Percentiles rank a stretch among this genome's conserved stretches.
Conservation (phyloP, 1,140 invertebrate genomes). For the Zaprionus ornatus region DNA sequence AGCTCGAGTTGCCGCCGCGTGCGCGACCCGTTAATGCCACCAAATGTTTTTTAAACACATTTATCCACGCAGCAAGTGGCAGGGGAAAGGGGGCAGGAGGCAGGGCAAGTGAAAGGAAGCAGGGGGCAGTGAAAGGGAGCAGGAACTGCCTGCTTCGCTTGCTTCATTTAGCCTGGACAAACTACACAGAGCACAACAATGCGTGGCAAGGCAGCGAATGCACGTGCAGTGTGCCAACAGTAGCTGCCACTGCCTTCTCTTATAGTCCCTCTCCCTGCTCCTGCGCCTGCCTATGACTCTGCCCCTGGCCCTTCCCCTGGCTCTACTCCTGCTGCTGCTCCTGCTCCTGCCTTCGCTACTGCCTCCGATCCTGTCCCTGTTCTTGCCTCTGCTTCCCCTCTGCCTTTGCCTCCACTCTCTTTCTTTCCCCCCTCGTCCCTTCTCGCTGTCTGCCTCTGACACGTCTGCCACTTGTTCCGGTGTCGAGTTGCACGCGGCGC, state of each 20-base stretch:
- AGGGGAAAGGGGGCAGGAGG: neutral
- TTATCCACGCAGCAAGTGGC: slow-evolving; percentile 18
- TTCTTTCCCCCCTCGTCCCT: too few relatives aligned
- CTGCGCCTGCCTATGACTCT: neutral
- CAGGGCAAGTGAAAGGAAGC: neutral
- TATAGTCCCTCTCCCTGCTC: too few relatives aligned
- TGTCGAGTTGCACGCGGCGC: slow-evolving; percentile 69
- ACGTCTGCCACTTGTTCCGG: slow-evolving; percentile 74
- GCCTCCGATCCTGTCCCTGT: too few relatives aligned
- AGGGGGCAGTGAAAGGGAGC: neutral
- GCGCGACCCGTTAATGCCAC: slow-evolving; percentile 43
- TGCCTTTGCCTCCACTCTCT: too few relatives aligned
- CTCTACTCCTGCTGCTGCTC: neutral
- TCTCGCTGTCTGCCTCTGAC: neutral
- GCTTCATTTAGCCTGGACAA: slow-evolving; percentile 29
- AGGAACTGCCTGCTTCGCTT: neutral
- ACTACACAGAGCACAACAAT: slow-evolving; percentile 6
- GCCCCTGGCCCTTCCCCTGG: neutral
- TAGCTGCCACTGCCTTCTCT: neutral
- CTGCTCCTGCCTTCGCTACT: too few relatives aligned
- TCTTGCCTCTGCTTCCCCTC: too few relatives aligned
- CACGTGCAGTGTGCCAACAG: slow-evolving; percentile 22
- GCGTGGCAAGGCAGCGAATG: neutral
- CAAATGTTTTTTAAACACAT: slow-evolving; percentile 50
- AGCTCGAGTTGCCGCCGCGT: slow-evolving; percentile 26